These are phyloP conservation scores for Halichoeres trimaculatus DNA, from an alignment of 2,113 vertebrate genomes.

Conservation along the genomic window DNA sequence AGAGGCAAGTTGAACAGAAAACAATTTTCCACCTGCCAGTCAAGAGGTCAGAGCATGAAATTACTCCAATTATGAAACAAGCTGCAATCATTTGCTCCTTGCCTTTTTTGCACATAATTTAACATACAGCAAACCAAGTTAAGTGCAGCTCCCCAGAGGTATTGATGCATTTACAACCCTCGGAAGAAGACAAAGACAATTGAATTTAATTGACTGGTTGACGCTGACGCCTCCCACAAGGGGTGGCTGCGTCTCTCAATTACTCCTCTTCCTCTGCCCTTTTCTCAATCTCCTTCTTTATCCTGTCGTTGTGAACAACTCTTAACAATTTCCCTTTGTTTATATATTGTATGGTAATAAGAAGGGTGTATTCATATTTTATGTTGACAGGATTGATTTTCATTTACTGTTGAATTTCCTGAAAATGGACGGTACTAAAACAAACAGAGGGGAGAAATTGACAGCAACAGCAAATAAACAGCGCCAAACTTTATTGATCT, in stretches of 20 bases:
- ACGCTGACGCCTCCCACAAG: slow-evolving; percentile 53
- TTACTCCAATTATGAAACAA: slow-evolving; percentile 49
- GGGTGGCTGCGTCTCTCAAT: slow-evolving; percentile 41
- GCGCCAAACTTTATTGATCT: slow-evolving; percentile 4
- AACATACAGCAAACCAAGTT: slow-evolving; percentile 33
- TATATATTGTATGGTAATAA: slow-evolving; percentile 11
- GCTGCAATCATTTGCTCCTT: slow-evolving; percentile 16
- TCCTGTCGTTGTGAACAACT: background rate
- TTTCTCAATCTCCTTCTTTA: background rate
- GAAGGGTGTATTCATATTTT: background rate
- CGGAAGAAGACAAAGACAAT: slow-evolving; percentile 44
- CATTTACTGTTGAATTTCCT: background rate
- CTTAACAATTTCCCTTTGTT: background rate
- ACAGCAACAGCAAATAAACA: slow-evolving; percentile 18
- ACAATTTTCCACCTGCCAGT: slow-evolving; percentile 45
- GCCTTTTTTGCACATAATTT: slow-evolving; percentile 31
- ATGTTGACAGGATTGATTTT: background rate
- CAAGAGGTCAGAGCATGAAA: slow-evolving; percentile 57
- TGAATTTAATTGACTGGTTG: slow-evolving; percentile 58
- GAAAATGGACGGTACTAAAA: slow-evolving; percentile 8
- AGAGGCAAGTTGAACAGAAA: slow-evolving; percentile 39
- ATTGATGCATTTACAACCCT: slow-evolving; percentile 42
- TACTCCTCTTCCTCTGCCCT: slow-evolving; percentile 6
- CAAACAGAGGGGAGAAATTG: background rate
- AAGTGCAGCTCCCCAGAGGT: slow-evolving; percentile 30